These are phyloP conservation scores for Anastatus disparis DNA, from an alignment of 1,140 invertebrate genomes.

Conservation along the genomic window DNA sequence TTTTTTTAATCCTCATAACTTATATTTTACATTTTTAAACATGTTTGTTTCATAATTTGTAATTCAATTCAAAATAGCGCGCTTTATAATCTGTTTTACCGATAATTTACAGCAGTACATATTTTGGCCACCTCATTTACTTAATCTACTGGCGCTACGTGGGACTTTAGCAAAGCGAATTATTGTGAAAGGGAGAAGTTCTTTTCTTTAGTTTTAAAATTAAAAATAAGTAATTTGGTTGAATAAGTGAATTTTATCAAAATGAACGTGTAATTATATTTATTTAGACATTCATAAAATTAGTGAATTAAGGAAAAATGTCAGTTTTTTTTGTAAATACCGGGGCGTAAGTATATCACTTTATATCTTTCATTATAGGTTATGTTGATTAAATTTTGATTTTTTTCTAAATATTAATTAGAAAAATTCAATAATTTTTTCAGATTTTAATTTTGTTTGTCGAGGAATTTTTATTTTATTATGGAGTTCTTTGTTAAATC, in stretches of 20 bases:
- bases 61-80: too few relatives aligned
- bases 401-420: constrained; percentile 34
- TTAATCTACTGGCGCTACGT: too few relatives aligned
- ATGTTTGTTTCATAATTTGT: too few relatives aligned
- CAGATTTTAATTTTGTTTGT: constrained; percentile 30
- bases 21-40: too few relatives aligned
- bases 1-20: too few relatives aligned
- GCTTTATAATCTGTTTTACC: too few relatives aligned
- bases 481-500: constrained; percentile 36
- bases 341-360: constrained; percentile 62
- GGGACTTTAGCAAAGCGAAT: too few relatives aligned
- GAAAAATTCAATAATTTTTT: constrained; percentile 20
- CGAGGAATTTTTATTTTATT: constrained; percentile 18
- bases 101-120: too few relatives aligned
- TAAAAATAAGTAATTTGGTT: constrained; percentile 18
- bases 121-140: too few relatives aligned
- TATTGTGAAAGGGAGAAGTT: constrained; percentile 25
- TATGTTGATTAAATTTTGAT: constrained; percentile 46
- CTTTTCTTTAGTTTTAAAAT: constrained; percentile 14
- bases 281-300: background rate
- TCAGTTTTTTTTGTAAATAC: constrained; percentile 67
- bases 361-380: constrained; percentile 44
- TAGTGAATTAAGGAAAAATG: constrained; percentile 49
- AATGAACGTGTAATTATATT: background rate
- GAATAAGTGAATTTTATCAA: constrained; percentile 15